These are phyloP conservation scores for Opisthocomus hoazin DNA, from an alignment of 2,113 vertebrate species.

Conservation along the genomic window DNA sequence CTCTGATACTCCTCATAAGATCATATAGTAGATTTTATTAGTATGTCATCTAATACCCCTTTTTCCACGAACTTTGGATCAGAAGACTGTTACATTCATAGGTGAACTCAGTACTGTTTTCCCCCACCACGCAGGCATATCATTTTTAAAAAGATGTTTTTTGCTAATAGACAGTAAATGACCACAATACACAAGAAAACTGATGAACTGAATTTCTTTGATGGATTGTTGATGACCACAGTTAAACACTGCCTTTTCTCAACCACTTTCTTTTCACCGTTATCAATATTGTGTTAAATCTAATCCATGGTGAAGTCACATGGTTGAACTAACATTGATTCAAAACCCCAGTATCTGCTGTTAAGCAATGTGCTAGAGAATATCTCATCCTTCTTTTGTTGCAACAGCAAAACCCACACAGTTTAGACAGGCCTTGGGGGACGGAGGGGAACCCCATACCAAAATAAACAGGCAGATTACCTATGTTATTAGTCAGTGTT, in stretches of 20 bases:
- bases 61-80: not conserved
- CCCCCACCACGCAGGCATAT: not conserved
- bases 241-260: not conserved
- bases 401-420: not conserved
- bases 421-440: not conserved
- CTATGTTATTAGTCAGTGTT: not conserved
- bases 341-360: not conserved
- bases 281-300: not conserved
- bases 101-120: not conserved
- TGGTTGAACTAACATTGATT: not conserved
- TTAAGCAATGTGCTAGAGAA: not conserved
- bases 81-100: not conserved
- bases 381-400: not conserved
- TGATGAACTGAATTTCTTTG: not conserved
- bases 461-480: not conserved
- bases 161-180: not conserved
- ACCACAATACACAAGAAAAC: not conserved
- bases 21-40: not conserved
- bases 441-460: not conserved
- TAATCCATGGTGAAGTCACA: not conserved
- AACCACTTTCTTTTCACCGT: not conserved
- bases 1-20: too few relatives aligned
- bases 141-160: not conserved
- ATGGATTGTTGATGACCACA: not conserved
- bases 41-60: not conserved